Conservation (phyloP, 2,113 vertebrate species). For the Lutjanus erythropterus region DNA sequence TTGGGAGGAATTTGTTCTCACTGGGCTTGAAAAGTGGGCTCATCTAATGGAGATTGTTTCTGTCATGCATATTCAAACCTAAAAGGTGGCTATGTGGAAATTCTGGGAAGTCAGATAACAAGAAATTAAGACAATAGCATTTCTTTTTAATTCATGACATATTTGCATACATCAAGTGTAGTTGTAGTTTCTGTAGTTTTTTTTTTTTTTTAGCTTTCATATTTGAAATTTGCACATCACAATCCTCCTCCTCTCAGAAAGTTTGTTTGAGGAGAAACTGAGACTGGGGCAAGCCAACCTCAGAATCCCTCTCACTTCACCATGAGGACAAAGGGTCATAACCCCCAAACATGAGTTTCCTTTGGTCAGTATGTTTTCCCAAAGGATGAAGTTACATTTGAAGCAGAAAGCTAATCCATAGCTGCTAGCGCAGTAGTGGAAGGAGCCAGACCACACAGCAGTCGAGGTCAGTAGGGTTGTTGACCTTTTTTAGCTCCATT, state of each 20-base stretch:
- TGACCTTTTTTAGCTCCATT: slow-evolving; percentile 35
- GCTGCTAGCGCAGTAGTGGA: slow-evolving; percentile 33
- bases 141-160: slow-evolving; percentile 20
- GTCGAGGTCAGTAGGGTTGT: slow-evolving; percentile 54
- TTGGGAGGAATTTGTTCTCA: slow-evolving; percentile 32
- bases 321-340: slow-evolving; percentile 59
- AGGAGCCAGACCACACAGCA: slow-evolving; percentile 74
- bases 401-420: slow-evolving; percentile 67
- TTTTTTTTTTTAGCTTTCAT: slow-evolving; percentile 17
- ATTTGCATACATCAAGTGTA: background rate
- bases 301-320: slow-evolving; percentile 53
- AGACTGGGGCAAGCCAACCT: slow-evolving; percentile 40
- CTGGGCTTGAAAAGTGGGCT: background rate
- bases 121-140: slow-evolving; percentile 1
- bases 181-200: slow-evolving; percentile 9
- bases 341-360: slow-evolving; percentile 69
- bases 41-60: slow-evolving; percentile 22
- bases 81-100: slow-evolving; percentile 12
- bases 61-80: slow-evolving; percentile 19
- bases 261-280: slow-evolving; percentile 68
- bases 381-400: slow-evolving; percentile 78
- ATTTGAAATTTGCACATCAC: slow-evolving; percentile 6
- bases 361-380: slow-evolving; percentile 79
- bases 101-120: slow-evolving; percentile 9
- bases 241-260: background rate